These are phyloP conservation scores for Phortica variegata DNA, from an alignment of 1,140 invertebrate species.

Conservation along the genomic window DNA sequence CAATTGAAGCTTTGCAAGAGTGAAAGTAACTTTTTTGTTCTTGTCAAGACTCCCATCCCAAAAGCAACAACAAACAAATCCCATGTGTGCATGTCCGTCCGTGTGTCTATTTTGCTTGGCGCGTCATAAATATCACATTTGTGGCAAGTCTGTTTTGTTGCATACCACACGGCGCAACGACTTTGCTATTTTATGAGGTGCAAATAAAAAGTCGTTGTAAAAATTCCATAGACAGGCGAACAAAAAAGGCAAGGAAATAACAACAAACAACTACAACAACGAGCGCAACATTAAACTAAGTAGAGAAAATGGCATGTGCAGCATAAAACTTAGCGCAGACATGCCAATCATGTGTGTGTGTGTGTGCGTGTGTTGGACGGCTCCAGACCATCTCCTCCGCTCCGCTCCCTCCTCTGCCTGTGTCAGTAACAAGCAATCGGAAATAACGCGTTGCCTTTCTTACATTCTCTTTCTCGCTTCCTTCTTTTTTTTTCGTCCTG, in stretches of 20 bases:
- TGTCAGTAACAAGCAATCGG: constrained; percentile 41
- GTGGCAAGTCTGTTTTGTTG: constrained; percentile 47
- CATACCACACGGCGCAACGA: constrained; percentile 42
- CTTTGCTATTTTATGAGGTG: constrained; percentile 53
- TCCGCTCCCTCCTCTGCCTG: too few relatives aligned
- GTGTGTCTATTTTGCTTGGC: constrained; percentile 24
- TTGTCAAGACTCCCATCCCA: too few relatives aligned
- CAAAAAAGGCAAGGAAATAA: too few relatives aligned
- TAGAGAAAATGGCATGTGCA: constrained; percentile 20
- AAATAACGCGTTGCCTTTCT: constrained; percentile 16
- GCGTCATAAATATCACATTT: constrained; percentile 53
- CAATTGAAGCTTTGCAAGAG: too few relatives aligned
- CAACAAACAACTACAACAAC: constrained; percentile 4
- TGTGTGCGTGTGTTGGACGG: too few relatives aligned
- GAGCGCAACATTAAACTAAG: constrained; percentile 25
- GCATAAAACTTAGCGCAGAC: too few relatives aligned
- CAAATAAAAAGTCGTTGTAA: constrained; percentile 51
- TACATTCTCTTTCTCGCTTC: too few relatives aligned
- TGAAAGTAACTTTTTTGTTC: too few relatives aligned
- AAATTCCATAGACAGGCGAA: constrained; percentile 51
- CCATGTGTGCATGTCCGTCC: too few relatives aligned
- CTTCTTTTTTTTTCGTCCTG: too few relatives aligned
- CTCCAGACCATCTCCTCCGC: too few relatives aligned
- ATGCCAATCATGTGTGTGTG: constrained; percentile 52
- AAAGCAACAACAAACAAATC: too few relatives aligned